Evolutionary conservation across 2,113 vertebrate species (phyloP).

Genomic region (Scomber colias): DNA sequence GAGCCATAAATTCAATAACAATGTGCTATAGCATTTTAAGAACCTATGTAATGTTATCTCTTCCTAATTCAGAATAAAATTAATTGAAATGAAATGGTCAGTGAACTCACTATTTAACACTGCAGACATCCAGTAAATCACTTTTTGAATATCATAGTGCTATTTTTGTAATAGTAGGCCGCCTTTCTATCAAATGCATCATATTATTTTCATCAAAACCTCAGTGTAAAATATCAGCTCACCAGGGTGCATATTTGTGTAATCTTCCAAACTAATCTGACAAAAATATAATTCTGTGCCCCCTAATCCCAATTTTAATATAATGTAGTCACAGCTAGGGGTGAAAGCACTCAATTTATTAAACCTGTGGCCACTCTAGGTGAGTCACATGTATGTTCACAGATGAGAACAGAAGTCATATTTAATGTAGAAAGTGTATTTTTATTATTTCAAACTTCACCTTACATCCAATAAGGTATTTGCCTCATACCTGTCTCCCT

Average conservation of each 20-base stretch:
- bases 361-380: conserved; percentile 2
- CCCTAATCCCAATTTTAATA: conserved; percentile 37
- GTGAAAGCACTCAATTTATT: conserved; percentile 33
- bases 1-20: no score
- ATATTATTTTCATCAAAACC: neutral
- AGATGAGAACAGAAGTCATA: conserved; percentile 43
- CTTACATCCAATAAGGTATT: conserved; percentile 60
- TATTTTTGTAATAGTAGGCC: neutral
- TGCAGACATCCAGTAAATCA: neutral
- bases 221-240: conserved; percentile 10
- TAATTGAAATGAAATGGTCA: neutral
- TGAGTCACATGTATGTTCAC: conserved; percentile 6
- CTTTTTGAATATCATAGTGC: neutral
- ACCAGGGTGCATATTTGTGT: conserved; percentile 3
- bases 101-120: neutral
- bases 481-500: conserved; percentile 57
- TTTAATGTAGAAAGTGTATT: conserved; percentile 79
- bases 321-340: conserved; percentile 28
- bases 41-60: no score
- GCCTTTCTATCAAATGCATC: neutral
- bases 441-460: conserved; percentile 81
- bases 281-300: conserved; percentile 24
- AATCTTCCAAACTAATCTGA: conserved; percentile 32
- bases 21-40: no score
- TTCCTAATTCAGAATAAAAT: neutral